Conservation (phyloP, 1,140 invertebrate species). For the Brachionus asplanchnoidis region DNA sequence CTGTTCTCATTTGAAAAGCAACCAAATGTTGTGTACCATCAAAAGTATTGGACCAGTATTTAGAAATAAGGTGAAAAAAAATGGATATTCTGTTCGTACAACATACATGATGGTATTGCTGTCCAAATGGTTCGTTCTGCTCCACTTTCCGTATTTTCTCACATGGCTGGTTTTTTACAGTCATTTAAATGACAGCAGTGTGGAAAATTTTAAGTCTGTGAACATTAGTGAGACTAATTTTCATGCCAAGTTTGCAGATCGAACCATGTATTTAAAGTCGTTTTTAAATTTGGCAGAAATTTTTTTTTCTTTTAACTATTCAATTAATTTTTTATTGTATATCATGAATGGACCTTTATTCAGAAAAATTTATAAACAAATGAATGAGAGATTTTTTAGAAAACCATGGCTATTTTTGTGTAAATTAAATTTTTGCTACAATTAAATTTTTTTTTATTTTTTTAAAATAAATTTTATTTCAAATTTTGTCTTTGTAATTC, state of each 20-base stretch:
- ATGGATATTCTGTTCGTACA: not conserved
- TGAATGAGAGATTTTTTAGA: not conserved
- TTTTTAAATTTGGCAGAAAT: not conserved
- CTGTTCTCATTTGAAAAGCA: not conserved
- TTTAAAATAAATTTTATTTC: no score
- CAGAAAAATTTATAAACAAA: not conserved
- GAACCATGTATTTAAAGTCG: not conserved
- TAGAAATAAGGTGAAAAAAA: not conserved
- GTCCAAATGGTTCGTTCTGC: not conserved
- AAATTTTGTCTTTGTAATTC: no score
- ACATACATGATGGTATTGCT: conserved; percentile 3
- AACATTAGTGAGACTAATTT: not conserved
- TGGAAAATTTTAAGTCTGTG: not conserved
- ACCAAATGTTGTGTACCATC: not conserved
- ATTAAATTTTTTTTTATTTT: not conserved
- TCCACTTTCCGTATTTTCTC: not conserved
- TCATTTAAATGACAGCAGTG: not conserved
- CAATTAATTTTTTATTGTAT: not conserved
- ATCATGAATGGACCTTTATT: not conserved
- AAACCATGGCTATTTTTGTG: not conserved
- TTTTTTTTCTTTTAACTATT: not conserved
- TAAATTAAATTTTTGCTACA: no score
- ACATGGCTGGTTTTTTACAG: not conserved
- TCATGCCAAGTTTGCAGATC: not conserved
- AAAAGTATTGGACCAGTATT: not conserved